Conservation (phyloP, 2,113 vertebrate genomes). For the Struthio camelus region DNA sequence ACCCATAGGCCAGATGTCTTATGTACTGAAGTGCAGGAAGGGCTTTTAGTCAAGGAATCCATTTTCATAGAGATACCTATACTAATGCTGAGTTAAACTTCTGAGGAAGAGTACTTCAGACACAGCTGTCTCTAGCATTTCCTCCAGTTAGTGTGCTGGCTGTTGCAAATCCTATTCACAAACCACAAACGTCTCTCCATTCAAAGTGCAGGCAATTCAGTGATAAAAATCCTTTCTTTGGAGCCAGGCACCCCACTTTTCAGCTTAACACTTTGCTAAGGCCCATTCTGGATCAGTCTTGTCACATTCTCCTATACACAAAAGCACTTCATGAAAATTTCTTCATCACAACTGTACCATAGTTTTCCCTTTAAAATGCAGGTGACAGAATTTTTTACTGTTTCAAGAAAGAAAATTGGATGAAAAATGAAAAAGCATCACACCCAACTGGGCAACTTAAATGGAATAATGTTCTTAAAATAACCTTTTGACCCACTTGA, state of each 20-base stretch:
- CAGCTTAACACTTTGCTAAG: background rate
- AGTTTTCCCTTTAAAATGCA: background rate
- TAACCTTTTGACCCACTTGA: background rate
- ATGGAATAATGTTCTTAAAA: background rate
- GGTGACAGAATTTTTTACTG: background rate
- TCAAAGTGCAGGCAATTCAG: background rate
- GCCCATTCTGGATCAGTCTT: background rate
- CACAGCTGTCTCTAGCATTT: background rate
- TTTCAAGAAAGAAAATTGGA: background rate
- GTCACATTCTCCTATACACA: background rate
- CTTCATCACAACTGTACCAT: fast-evolving
- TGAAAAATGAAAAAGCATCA: background rate
- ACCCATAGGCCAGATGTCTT: background rate
- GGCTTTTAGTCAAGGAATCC: background rate
- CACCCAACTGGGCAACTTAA: background rate
- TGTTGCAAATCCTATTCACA: background rate
- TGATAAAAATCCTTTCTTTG: background rate
- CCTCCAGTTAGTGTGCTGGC: background rate
- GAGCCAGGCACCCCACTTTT: background rate
- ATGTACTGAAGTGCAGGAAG: background rate
- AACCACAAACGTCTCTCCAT: background rate
- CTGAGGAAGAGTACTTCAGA: background rate
- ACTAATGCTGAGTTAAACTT: background rate
- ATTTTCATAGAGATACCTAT: background rate
- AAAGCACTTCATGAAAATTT: background rate